These are phyloP conservation scores for Metacarcinus magister DNA, from an alignment of 2,888 invertebrate genomes.

Conservation along the genomic window DNA sequence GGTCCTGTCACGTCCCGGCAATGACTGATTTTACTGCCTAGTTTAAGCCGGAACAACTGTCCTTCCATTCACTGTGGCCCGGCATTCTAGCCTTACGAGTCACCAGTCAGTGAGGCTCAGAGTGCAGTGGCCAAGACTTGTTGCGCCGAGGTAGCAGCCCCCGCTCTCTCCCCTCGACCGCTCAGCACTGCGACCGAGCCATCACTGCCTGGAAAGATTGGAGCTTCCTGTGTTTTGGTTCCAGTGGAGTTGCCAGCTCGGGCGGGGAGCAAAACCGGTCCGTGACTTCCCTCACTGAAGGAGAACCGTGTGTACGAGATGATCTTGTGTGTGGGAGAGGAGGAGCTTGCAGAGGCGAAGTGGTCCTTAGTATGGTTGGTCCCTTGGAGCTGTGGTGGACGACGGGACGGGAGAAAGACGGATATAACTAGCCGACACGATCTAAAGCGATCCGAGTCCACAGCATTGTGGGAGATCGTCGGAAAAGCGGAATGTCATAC, in stretches of 20 bases:
- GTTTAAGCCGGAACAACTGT: background rate
- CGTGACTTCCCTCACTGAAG: background rate
- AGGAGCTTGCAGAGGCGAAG: background rate
- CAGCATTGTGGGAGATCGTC: background rate
- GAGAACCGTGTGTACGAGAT: background rate
- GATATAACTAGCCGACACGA: background rate
- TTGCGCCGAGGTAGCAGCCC: constrained; percentile 57
- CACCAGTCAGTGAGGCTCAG: constrained; percentile 41
- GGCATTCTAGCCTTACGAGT: constrained; percentile 50
- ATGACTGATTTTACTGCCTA: constrained; percentile 2
- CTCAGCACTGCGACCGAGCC: constrained; percentile 72
- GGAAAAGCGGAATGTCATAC: background rate
- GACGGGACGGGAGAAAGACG: background rate
- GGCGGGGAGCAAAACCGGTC: background rate
- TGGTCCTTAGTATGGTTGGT: background rate
- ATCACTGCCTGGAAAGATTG: constrained; percentile 77
- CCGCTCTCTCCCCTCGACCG: constrained; percentile 67
- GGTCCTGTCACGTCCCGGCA: constrained; percentile 21
- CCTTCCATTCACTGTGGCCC: background rate
- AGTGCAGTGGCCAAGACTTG: constrained; percentile 64
- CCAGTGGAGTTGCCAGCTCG: constrained; percentile 71
- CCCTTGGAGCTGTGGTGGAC: background rate
- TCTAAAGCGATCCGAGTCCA: background rate
- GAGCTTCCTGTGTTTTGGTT: constrained; percentile 76
- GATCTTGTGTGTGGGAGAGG: constrained; percentile 36